Evolutionary conservation across 1,140 invertebrate genomes (phyloP).

Genomic region (Atta texana): DNA sequence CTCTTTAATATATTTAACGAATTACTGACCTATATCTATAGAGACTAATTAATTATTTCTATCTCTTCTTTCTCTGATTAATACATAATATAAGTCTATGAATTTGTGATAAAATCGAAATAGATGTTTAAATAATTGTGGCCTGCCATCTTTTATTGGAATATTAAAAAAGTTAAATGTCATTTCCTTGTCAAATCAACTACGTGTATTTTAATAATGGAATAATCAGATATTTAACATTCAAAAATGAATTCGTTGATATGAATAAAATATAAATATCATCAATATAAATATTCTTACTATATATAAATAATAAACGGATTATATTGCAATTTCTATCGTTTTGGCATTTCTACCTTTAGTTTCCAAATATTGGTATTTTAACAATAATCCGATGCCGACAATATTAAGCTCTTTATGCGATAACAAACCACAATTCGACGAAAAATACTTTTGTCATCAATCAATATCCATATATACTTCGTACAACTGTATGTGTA

Average conservation of each 20-base stretch:
- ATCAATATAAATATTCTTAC: slow-evolving; percentile 17
- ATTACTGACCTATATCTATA: background rate
- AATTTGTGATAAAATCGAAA: background rate
- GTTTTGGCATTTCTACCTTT: slow-evolving; percentile 15
- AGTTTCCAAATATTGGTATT: slow-evolving; percentile 16
- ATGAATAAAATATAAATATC: slow-evolving; percentile 12
- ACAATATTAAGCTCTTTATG: slow-evolving; percentile 5
- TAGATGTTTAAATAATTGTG: background rate
- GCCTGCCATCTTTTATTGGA: background rate
- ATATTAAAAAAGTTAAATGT: background rate
- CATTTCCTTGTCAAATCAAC: background rate
- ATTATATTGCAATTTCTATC: slow-evolving; percentile 12
- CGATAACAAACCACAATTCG: slow-evolving; percentile 1
- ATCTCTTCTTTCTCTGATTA: background rate
- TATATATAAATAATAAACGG: slow-evolving; percentile 14
- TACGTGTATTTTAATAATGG: background rate
- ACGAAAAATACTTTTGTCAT: background rate
- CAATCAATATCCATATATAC: background rate
- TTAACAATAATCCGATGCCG: background rate
- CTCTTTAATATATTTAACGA: background rate
- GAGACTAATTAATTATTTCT: background rate
- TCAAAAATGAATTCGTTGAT: background rate
- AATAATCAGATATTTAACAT: background rate
- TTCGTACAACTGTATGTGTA: background rate
- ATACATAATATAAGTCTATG: background rate